phyloP scores from a whole-genome alignment of 2,888 invertebrate species.

The Eristalis intricaria region DNA sequence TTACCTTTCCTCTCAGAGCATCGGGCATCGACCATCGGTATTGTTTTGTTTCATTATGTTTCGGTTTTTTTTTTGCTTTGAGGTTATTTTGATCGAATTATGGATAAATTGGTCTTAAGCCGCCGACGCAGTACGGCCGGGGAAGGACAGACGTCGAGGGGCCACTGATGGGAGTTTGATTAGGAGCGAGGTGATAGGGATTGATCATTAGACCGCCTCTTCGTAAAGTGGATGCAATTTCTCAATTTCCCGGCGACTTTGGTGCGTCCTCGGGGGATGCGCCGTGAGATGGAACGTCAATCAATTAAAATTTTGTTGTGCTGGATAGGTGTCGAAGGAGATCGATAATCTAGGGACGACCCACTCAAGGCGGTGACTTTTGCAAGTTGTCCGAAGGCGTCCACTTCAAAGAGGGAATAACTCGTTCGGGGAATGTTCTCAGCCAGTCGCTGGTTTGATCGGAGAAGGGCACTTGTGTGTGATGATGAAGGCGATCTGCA shows the following conservation, averaged over 20 bases:
- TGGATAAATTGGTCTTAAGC: conserved; percentile 56
- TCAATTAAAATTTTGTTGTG: neutral
- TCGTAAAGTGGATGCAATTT: conserved; percentile 49
- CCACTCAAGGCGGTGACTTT: neutral
- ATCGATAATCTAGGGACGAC: neutral
- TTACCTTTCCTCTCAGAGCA: neutral
- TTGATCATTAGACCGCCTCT: conserved; percentile 51
- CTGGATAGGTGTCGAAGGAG: neutral
- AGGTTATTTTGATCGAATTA: conserved; percentile 70
- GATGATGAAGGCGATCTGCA: neutral
- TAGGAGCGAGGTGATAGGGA: conserved; percentile 49
- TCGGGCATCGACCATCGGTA: conserved; percentile 7
- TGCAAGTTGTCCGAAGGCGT: neutral
- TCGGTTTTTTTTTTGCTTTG: conserved; percentile 12
- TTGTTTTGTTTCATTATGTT: conserved; percentile 34
- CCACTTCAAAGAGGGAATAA: neutral
- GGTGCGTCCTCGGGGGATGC: neutral
- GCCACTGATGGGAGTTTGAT: neutral
- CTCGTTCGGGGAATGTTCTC: neutral
- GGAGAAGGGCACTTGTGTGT: neutral
- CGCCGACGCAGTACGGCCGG: neutral
- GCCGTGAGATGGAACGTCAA: neutral
- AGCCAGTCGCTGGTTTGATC: neutral
- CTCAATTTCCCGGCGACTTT: conserved; percentile 26
- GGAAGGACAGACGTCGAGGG: neutral